These are phyloP conservation scores for Tachina grossa DNA, from an alignment of 2,888 invertebrate species.

Conservation along the genomic window DNA sequence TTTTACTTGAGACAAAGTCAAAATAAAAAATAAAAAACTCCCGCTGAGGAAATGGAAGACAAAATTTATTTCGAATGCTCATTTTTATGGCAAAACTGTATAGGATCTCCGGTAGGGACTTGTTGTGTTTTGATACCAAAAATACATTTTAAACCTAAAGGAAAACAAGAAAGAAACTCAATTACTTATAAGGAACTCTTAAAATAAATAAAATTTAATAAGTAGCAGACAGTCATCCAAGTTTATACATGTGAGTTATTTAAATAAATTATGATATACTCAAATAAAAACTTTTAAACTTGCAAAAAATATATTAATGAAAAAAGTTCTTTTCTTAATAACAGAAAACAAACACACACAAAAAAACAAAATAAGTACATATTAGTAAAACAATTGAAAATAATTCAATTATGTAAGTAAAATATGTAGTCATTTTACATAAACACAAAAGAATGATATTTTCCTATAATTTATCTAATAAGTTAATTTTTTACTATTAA, in stretches of 20 bases:
- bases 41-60: not conserved
- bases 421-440: conserved; percentile 58
- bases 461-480: conserved; percentile 67
- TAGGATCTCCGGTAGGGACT: too few relatives aligned
- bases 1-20: too few relatives aligned
- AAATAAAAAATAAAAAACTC: not conserved
- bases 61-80: not conserved
- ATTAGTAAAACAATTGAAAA: conserved; percentile 30
- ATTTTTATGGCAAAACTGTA: not conserved
- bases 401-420: conserved; percentile 15
- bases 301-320: conserved; percentile 40
- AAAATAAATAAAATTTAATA: conserved; percentile 16
- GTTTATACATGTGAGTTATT: conserved; percentile 62
- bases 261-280: conserved; percentile 22
- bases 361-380: conserved; percentile 1
- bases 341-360: conserved; percentile 27
- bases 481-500: conserved; percentile 55
- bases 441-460: conserved; percentile 58
- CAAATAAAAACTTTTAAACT: conserved; percentile 34
- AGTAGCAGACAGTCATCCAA: conserved; percentile 59
- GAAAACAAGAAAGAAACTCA: conserved; percentile 44
- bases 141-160: conserved; percentile 36
- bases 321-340: conserved; percentile 49
- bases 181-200: conserved; percentile 51
- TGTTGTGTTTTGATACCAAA: not conserved